phyloP scores from a whole-genome alignment of 2,797 vertebrate species.

The Coregonus suidteri region DNA sequence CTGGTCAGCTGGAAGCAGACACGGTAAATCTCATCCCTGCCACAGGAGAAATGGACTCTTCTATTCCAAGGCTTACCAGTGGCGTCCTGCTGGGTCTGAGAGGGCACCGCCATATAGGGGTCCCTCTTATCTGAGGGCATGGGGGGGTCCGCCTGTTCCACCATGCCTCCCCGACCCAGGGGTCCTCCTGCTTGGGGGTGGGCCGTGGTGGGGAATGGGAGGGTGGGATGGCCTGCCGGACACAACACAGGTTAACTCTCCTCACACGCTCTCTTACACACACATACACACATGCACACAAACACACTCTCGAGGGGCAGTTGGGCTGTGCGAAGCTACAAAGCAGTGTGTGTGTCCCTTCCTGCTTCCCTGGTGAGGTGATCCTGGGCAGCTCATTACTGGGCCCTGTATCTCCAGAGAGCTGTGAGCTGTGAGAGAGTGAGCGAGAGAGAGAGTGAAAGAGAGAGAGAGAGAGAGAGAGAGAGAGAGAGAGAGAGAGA shows the following conservation, averaged over 20 bases:
- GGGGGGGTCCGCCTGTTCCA: slow-evolving; percentile 88
- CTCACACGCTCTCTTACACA: slow-evolving; percentile 9
- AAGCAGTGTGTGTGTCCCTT: slow-evolving; percentile 2
- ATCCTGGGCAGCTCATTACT: slow-evolving; percentile 9
- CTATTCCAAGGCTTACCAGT: slow-evolving; percentile 99
- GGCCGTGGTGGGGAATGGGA: slow-evolving; percentile 87
- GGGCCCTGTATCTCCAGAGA: neutral
- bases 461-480: too few species aligned
- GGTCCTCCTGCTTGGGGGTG: slow-evolving; percentile 79
- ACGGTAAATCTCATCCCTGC: slow-evolving; percentile 53
- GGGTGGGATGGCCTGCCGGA: slow-evolving; percentile 91
- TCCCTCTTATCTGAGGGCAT: slow-evolving; percentile 91
- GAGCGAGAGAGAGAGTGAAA: neutral
- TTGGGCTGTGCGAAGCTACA: slow-evolving; percentile 4
- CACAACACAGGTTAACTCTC: slow-evolving; percentile 77
- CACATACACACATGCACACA: slow-evolving; percentile 34
- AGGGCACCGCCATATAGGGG: slow-evolving; percentile 91
- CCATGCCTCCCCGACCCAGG: slow-evolving; percentile 88
- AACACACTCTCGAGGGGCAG: slow-evolving; percentile 18
- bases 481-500: neutral
- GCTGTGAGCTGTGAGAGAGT: slow-evolving; percentile 18
- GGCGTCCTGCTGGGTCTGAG: slow-evolving; percentile 94
- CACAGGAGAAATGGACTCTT: slow-evolving; percentile 74
- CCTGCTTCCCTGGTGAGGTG: neutral
- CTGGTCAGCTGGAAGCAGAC: slow-evolving; percentile 87